Conservation (phyloP, 2,888 invertebrate species). For the Acronicta aceris region DNA sequence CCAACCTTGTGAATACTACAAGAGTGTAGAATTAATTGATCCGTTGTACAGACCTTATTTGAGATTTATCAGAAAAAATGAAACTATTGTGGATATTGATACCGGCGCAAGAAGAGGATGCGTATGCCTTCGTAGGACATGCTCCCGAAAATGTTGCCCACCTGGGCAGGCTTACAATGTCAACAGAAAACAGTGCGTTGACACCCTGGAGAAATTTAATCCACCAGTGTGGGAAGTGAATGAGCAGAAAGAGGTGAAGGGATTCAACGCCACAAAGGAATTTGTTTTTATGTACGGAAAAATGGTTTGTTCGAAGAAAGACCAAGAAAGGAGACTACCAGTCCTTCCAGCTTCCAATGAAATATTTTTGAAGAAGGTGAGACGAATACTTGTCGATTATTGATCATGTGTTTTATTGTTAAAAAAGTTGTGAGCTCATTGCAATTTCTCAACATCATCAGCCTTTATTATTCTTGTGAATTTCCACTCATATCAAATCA, state of each 20-base stretch:
- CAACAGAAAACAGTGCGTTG: neutral
- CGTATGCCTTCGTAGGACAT: conserved; percentile 66
- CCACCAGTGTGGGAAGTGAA: conserved; percentile 67
- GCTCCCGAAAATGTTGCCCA: conserved; percentile 76
- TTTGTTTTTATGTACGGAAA: conserved; percentile 70
- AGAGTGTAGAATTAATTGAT: conserved; percentile 38
- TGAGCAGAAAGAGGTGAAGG: conserved; percentile 36
- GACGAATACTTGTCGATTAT: conserved; percentile 24
- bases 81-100: conserved; percentile 64
- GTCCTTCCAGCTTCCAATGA: conserved; percentile 46
- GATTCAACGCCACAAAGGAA: conserved; percentile 55
- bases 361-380: conserved; percentile 62
- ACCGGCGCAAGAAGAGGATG: conserved; percentile 64
- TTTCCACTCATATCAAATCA: too few species aligned
- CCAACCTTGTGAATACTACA: conserved; percentile 35
- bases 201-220: conserved; percentile 44
- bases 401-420: too few species aligned
- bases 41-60: conserved; percentile 46
- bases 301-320: conserved; percentile 57
- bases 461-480: too few species aligned
- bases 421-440: too few species aligned
- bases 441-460: too few species aligned
- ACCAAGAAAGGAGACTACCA: conserved; percentile 48
- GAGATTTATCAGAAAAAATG: conserved; percentile 58
- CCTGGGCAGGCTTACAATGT: neutral